Evolutionary conservation across 2,113 vertebrate species (phyloP).

Genomic region (Gobius niger): DNA sequence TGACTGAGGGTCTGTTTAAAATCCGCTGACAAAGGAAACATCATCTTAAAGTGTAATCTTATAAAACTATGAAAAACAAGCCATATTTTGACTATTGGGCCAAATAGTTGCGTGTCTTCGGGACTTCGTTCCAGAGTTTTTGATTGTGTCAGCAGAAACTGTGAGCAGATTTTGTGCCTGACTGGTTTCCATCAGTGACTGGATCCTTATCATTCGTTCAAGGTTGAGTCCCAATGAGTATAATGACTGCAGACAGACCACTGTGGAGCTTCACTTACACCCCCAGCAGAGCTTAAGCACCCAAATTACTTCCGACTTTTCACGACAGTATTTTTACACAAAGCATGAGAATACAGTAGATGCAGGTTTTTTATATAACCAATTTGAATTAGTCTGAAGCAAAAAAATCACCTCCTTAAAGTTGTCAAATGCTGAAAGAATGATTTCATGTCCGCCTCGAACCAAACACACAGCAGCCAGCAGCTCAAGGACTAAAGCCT

Average conservation of each 20-base stretch:
- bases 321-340: slow-evolving; percentile 11
- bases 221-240: slow-evolving; percentile 61
- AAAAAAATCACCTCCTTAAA: slow-evolving; percentile 90
- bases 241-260: slow-evolving; percentile 41
- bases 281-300: slow-evolving; percentile 28
- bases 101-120: slow-evolving; percentile 45
- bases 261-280: slow-evolving; percentile 33
- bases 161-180: slow-evolving; percentile 47
- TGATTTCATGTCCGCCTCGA: slow-evolving; percentile 96
- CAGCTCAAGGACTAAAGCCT: slow-evolving; percentile 94
- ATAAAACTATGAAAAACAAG: slow-evolving; percentile 24
- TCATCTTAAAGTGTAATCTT: slow-evolving; percentile 8
- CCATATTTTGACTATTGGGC: slow-evolving; percentile 48
- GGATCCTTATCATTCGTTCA: slow-evolving; percentile 65
- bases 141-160: slow-evolving; percentile 43
- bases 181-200: slow-evolving; percentile 45
- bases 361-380: background rate
- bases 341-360: slow-evolving; percentile 11
- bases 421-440: slow-evolving; percentile 96
- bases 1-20: background rate
- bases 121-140: slow-evolving; percentile 57
- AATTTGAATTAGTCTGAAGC: background rate
- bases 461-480: slow-evolving; percentile 96
- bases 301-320: slow-evolving; percentile 26
- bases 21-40: background rate